phyloP scores from a whole-genome alignment of 2,113 vertebrate genomes.

The Lates calcarifer region DNA sequence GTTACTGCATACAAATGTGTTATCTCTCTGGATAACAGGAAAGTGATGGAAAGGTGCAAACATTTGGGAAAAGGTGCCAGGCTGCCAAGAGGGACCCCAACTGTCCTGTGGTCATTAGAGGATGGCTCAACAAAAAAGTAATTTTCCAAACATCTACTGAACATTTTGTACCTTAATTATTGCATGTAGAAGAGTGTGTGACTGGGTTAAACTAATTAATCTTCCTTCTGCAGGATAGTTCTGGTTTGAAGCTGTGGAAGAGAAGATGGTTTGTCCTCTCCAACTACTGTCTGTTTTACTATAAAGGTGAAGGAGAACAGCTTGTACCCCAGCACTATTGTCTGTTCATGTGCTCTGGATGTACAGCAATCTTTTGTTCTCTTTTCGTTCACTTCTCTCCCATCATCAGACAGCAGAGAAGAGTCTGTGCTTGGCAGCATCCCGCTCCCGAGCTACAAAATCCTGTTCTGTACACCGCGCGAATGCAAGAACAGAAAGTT shows the following conservation, averaged over 20 bases:
- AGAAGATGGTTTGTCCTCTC: conserved; percentile 94
- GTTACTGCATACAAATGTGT: background rate
- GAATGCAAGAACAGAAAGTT: conserved; percentile 90
- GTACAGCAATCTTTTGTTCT: background rate
- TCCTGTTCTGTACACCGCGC: conserved; percentile 87
- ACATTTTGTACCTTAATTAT: background rate
- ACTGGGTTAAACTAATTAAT: conserved; percentile 11
- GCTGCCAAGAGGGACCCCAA: conserved; percentile 91
- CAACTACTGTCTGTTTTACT: conserved; percentile 92
- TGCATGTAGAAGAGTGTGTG: background rate
- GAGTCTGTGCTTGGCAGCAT: conserved; percentile 91
- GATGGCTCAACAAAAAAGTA: conserved; percentile 95
- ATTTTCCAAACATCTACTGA: background rate
- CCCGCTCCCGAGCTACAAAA: conserved; percentile 90
- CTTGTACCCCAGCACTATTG: background rate
- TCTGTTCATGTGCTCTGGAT: background rate
- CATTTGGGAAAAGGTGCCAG: conserved; percentile 90
- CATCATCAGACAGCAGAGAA: conserved; percentile 89
- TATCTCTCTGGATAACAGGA: conserved; percentile 56
- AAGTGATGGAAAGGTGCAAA: conserved; percentile 85
- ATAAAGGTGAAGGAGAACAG: conserved; percentile 78
- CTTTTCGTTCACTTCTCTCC: conserved; percentile 6
- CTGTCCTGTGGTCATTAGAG: conserved; percentile 89
- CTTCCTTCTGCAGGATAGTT: conserved; percentile 86
- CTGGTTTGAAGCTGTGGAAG: conserved; percentile 93